Evolutionary conservation across 1,140 invertebrate genomes (phyloP).

Genomic region (Agrilus planipennis): DNA sequence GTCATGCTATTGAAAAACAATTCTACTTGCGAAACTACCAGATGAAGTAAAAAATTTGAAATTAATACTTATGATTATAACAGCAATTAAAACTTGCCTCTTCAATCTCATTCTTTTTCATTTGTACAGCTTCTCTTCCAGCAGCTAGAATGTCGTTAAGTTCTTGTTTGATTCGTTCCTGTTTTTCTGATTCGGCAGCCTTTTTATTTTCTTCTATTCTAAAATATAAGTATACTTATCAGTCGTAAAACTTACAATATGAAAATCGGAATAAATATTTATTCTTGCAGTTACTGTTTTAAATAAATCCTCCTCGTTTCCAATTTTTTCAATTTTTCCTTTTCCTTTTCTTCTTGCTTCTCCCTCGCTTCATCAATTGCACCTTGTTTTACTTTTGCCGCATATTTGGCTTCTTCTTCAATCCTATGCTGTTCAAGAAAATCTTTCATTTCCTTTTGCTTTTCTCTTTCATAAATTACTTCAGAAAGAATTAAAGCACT

Average conservation of each 20-base stretch:
- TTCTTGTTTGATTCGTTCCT: slow-evolving; percentile 19
- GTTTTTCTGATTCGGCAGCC: slow-evolving; percentile 6
- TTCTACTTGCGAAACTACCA: too few relatives aligned
- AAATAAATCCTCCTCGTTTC: neutral
- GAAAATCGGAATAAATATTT: neutral
- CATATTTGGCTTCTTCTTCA: slow-evolving; percentile 13
- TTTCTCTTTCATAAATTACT: slow-evolving; percentile 19
- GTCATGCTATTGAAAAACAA: too few relatives aligned
- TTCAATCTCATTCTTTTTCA: slow-evolving; percentile 30
- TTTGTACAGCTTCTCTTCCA: slow-evolving; percentile 14
- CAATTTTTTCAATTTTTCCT: slow-evolving; percentile 9
- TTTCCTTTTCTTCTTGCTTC: slow-evolving; percentile 12
- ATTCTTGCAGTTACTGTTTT: slow-evolving; percentile 7
- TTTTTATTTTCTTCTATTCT: slow-evolving; percentile 12
- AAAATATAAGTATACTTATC: slow-evolving; percentile 3
- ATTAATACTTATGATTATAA: too few relatives aligned
- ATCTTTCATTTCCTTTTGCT: slow-evolving; percentile 20
- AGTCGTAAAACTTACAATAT: too few relatives aligned
- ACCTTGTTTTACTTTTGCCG: slow-evolving; percentile 11
- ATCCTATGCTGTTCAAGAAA: slow-evolving; percentile 16
- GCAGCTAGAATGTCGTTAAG: slow-evolving; percentile 21
- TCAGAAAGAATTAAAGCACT: slow-evolving; percentile 20
- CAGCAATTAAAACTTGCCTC: slow-evolving; percentile 18
- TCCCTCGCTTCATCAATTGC: slow-evolving; percentile 11
- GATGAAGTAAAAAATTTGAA: too few relatives aligned